These are phyloP conservation scores for Loris lydekkerianus DNA, from an alignment of 2,797 vertebrate species.

Conservation along the genomic window DNA sequence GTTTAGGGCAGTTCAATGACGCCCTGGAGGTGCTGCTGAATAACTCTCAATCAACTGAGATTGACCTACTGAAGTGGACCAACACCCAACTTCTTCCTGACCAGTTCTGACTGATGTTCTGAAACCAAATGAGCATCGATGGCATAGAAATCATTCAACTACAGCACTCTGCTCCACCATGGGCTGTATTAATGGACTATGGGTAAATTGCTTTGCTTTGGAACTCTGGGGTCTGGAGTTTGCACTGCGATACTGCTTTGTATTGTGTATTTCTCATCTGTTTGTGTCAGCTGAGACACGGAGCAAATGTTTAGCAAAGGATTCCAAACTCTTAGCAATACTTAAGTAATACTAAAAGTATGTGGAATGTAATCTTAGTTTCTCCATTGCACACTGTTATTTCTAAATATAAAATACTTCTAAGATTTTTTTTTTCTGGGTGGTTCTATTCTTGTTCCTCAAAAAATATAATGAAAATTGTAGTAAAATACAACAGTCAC, in stretches of 20 bases:
- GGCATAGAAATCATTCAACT: neutral
- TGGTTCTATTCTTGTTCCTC: constrained; percentile 24
- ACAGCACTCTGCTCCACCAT: neutral
- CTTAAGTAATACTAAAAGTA: constrained; percentile 82
- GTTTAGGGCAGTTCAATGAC: constrained; percentile 57
- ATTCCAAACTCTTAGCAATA: constrained; percentile 77
- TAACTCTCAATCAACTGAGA: neutral
- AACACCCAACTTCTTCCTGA: neutral
- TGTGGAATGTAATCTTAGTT: constrained; percentile 82
- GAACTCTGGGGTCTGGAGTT: constrained; percentile 49
- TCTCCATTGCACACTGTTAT: constrained; percentile 74
- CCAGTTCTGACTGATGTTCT: neutral
- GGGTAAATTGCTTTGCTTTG: constrained; percentile 59
- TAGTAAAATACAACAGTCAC: neutral
- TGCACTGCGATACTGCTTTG: constrained; percentile 51
- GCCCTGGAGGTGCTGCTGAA: neutral
- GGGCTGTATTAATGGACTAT: neutral
- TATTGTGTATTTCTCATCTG: constrained; percentile 68
- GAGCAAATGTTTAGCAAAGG: constrained; percentile 79
- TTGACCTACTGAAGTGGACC: neutral
- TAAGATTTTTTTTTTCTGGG: constrained; percentile 53
- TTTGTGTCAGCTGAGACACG: constrained; percentile 76
- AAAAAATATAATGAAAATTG: neutral
- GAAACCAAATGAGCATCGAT: neutral
- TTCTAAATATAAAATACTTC: constrained; percentile 78